Conservation (phyloP, 2,113 vertebrate species). For the Vanacampus margaritifer region DNA sequence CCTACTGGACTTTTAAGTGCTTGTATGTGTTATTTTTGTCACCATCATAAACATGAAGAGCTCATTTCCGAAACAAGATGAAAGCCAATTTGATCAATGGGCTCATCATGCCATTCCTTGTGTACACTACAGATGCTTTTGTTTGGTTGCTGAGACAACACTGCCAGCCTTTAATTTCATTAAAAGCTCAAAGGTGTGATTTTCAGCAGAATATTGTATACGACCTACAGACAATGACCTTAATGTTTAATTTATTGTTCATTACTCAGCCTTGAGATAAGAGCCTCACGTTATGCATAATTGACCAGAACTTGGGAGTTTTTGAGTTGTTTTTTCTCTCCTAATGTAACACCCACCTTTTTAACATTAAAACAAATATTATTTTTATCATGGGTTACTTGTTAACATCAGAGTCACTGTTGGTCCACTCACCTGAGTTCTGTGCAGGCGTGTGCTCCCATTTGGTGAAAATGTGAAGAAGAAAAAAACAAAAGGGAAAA, state of each 20-base stretch:
- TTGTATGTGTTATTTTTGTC: not conserved
- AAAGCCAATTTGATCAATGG: not conserved
- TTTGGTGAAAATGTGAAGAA: no score
- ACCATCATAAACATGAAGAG: not conserved
- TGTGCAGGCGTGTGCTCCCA: no score
- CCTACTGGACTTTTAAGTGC: not conserved
- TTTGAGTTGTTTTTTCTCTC: constrained; percentile 27
- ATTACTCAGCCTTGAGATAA: constrained; percentile 32
- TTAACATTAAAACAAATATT: no score
- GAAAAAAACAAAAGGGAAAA: no score
- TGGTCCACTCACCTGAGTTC: no score
- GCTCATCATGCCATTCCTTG: not conserved
- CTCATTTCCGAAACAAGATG: not conserved
- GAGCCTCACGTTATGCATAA: constrained; percentile 17
- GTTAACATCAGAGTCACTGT: no score
- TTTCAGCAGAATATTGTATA: constrained; percentile 31
- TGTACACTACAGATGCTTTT: constrained; percentile 10
- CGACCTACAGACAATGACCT: constrained; percentile 4
- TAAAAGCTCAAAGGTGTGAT: constrained; percentile 41
- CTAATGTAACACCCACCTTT: not conserved
- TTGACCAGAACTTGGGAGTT: constrained; percentile 12
- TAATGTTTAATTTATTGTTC: constrained; percentile 34
- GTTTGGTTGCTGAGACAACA: not conserved
- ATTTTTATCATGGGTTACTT: no score
- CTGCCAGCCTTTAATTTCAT: constrained; percentile 39